Conservation (phyloP, 2,888 invertebrate species). For the Oxytorus armatus region DNA sequence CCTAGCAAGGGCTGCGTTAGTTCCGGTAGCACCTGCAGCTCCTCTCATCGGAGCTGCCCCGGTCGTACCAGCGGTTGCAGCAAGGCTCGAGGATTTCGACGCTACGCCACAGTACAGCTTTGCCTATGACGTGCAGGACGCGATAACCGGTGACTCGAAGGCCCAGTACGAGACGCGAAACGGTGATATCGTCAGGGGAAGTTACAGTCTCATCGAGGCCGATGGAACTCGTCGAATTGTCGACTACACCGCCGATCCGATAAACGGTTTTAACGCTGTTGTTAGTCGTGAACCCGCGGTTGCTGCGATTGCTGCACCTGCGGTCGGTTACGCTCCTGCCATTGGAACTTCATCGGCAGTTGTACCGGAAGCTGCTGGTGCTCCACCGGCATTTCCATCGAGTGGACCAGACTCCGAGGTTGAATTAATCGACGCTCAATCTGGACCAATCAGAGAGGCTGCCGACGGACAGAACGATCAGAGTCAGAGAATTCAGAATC, state of each 20-base stretch:
- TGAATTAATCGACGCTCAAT: conserved; percentile 80
- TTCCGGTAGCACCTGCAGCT: conserved; percentile 71
- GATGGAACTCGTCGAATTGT: conserved; percentile 81
- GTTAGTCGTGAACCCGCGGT: conserved; percentile 81
- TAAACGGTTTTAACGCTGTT: conserved; percentile 81
- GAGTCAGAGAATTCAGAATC: conserved; percentile 59
- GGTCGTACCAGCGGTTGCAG: conserved; percentile 68
- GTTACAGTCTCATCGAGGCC: conserved; percentile 80
- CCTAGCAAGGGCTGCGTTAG: conserved; percentile 85
- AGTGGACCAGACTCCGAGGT: conserved; percentile 82
- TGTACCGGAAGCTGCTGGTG: conserved; percentile 62
- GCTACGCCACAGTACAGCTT: conserved; percentile 79
- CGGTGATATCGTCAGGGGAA: conserved; percentile 80
- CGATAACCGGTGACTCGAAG: conserved; percentile 80
- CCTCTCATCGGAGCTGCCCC: conserved; percentile 67
- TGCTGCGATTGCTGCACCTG: conserved; percentile 68
- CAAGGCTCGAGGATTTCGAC: conserved; percentile 78
- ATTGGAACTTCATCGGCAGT: conserved; percentile 74
- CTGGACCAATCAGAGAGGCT: conserved; percentile 71
- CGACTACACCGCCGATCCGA: conserved; percentile 79
- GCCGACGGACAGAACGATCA: conserved; percentile 49
- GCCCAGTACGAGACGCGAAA: conserved; percentile 80
- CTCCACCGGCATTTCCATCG: conserved; percentile 74
- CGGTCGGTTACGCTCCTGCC: conserved; percentile 80
- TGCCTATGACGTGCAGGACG: conserved; percentile 80